Percentiles rank a stretch among this genome's conserved stretches.
Evolutionary conservation across 2,113 vertebrate genomes (phyloP).

Genomic region (Neogale vison): DNA sequence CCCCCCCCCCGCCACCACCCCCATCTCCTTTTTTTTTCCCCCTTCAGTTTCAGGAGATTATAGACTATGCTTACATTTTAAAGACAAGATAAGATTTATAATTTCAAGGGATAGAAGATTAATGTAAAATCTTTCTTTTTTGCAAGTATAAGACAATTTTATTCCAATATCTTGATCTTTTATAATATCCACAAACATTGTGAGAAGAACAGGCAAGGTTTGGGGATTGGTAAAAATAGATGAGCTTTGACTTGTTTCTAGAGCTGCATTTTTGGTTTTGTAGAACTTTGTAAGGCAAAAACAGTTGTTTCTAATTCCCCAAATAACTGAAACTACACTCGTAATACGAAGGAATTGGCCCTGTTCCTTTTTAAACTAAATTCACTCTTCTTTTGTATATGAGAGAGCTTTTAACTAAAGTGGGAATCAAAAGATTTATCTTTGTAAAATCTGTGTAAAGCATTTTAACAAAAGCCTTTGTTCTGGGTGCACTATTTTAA

Average conservation of each 20-base stretch:
- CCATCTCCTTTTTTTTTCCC: not conserved
- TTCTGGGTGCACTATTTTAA: not conserved
- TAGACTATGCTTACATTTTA: not conserved
- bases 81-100: not conserved
- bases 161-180: not conserved
- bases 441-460: not conserved
- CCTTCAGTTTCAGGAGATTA: not conserved
- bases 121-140: not conserved
- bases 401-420: not conserved
- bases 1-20: rapidly evolving
- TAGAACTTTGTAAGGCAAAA: not conserved
- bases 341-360: not conserved
- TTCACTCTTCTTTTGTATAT: not conserved
- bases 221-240: not conserved
- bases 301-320: not conserved
- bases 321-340: not conserved
- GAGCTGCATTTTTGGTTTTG: not conserved
- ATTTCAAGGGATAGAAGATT: not conserved
- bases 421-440: not conserved
- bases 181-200: not conserved
- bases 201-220: not conserved
- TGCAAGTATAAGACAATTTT: not conserved
- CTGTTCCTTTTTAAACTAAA: not conserved
- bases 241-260: not conserved
- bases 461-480: not conserved